Base-by-base conservation (phyloP, 2,797 vertebrate species). In the Zonotrichia albicollis region DNA sequence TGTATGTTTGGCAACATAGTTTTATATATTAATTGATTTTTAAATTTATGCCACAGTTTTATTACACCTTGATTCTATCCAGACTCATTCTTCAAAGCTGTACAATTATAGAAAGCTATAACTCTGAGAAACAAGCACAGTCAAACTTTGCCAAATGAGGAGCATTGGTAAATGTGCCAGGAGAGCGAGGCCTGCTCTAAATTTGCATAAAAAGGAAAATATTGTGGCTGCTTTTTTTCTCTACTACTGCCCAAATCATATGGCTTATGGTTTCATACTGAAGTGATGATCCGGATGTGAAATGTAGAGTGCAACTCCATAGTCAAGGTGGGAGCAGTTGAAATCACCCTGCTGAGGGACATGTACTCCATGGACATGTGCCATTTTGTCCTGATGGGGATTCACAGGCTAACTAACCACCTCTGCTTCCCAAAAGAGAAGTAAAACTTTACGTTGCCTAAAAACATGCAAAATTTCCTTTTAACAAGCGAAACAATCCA, bases 51-150 rank as follows among this genome's bases (percentile, higher is more conserved):
- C 83, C 84, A 76, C 67, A 50, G 29, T 87, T 95, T 84, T 93
- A 71, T 90, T 84, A 51, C 58, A 68, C 42, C 36, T 88, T 87
- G 65, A 61, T 93, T 91, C 66, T 93, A 67, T 54, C 57, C 67
- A 92, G 78, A 48, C 74, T 95, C 54, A 34, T 10, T 93, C 32
- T 93, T 94, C 73, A 84, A 81, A 91, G 73, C n/a, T 82, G 77
- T 45, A 55, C 57, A 62, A 14, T 86, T 93, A 81, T 20, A 84
- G 67, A 90, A 91, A 90, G 55, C 57, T 89, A 2, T 66, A 81
- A 62, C 85, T 89, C 66, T 93, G 73, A 81, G 87, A 91, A 84
- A 93, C 55, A 91, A 93, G 85, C 70, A 89, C 73, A 92, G 84
- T 77, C 57, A 89, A 58, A 85, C 58, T 85, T 93, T 87, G 51